These are phyloP conservation scores for Heliconius sara DNA, from an alignment of 2,888 invertebrate genomes.

Conservation along the genomic window DNA sequence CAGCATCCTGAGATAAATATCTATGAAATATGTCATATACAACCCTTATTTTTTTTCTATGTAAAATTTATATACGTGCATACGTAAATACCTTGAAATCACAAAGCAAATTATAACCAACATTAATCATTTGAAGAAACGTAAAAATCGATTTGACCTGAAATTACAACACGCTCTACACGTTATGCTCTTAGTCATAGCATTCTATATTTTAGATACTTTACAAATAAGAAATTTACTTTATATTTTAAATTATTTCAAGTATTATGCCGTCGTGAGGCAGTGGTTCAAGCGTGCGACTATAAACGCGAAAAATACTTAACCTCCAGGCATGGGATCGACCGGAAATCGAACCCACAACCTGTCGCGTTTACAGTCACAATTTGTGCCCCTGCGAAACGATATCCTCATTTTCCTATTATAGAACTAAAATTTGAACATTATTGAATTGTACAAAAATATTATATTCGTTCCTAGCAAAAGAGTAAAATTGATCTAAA, in stretches of 20 bases:
- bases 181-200: conserved; percentile 15
- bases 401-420: too few species aligned
- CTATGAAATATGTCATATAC: not conserved
- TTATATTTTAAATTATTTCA: not conserved
- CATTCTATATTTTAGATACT: not conserved
- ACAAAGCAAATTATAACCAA: not conserved
- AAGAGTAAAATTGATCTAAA: not conserved
- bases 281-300: not conserved
- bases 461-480: not conserved
- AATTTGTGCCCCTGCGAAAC: too few species aligned
- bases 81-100: not conserved
- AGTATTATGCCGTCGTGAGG: not conserved
- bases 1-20: too few species aligned
- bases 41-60: not conserved
- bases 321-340: too few species aligned
- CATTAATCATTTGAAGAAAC: not conserved
- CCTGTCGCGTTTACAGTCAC: too few species aligned
- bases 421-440: not conserved
- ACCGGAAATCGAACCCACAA: too few species aligned
- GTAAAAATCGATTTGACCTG: conserved; percentile 31
- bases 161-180: conserved; percentile 25
- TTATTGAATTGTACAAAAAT: not conserved
- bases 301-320: too few species aligned
- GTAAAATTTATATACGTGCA: not conserved
- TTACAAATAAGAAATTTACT: not conserved